These are phyloP conservation scores for Paracanthobrama guichenoti DNA, from an alignment of 2,113 vertebrate species.

Conservation along the genomic window DNA sequence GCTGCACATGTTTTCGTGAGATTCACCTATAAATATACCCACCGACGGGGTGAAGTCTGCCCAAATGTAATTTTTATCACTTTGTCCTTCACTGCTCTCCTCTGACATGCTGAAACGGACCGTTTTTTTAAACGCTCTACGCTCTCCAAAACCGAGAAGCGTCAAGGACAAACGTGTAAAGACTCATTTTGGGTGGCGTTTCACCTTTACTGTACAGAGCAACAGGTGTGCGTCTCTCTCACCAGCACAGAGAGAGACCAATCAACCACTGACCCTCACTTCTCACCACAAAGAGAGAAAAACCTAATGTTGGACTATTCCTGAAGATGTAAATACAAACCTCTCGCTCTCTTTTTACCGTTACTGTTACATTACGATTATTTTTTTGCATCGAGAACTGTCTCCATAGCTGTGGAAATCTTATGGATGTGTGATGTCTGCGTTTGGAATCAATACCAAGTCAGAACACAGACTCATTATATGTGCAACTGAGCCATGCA, in stretches of 20 bases:
- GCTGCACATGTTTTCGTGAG: neutral
- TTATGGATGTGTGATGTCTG: conserved; percentile 21
- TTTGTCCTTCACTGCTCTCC: neutral
- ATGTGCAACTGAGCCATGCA: conserved; percentile 68
- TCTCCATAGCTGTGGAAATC: conserved; percentile 33
- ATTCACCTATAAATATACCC: conserved; percentile 14
- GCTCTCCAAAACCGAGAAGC: neutral
- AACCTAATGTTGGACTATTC: conserved; percentile 12
- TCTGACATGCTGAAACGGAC: neutral
- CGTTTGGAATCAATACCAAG: conserved; percentile 58
- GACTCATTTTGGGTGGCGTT: conserved; percentile 2
- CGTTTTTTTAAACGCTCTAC: neutral
- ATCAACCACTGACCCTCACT: conserved; percentile 34
- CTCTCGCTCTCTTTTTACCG: conserved; percentile 5
- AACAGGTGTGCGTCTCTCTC: conserved; percentile 33
- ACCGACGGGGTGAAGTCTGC: neutral
- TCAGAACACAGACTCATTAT: conserved; percentile 48
- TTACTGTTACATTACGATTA: neutral
- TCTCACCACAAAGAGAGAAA: conserved; percentile 35
- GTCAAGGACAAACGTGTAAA: neutral
- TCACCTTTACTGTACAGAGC: conserved; percentile 15
- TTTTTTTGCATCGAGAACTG: neutral
- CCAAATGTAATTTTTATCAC: neutral
- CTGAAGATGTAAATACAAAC: conserved; percentile 37
- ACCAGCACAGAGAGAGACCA: conserved; percentile 33